phyloP scores from a whole-genome alignment of 2,113 vertebrate genomes.

The Desmodus rotundus region DNA sequence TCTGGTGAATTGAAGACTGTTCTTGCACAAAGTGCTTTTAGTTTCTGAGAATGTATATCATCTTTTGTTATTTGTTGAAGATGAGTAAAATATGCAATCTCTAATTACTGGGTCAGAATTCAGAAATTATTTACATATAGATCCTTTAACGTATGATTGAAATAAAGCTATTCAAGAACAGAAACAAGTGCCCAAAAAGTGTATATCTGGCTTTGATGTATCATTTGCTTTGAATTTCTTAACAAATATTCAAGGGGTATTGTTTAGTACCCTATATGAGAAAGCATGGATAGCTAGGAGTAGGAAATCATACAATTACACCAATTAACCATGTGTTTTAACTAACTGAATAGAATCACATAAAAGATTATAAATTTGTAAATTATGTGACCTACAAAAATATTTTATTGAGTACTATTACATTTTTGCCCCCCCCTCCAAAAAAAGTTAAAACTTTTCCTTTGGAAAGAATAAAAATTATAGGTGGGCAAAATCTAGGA shows the following conservation, averaged over 20 bases:
- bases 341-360: not conserved
- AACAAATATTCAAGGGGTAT: not conserved
- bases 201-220: not conserved
- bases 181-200: not conserved
- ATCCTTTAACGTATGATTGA: not conserved
- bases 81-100: not conserved
- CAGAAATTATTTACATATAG: slow-evolving; percentile 17
- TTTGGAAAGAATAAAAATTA: not conserved
- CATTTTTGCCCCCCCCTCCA: not conserved
- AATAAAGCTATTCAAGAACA: not conserved
- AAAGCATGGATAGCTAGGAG: not conserved
- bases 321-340: not conserved
- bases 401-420: not conserved
- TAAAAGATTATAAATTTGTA: not conserved
- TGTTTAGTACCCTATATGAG: not conserved
- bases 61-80: not conserved
- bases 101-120: not conserved
- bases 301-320: not conserved
- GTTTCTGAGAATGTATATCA: not conserved
- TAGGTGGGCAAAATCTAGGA: not conserved
- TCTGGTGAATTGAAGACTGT: not conserved
- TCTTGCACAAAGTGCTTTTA: not conserved
- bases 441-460: not conserved
- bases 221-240: not conserved
- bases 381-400: not conserved